Evolutionary conservation across 2,797 vertebrate genomes (phyloP), one percentile per base, ranked within the genome.

Genomic region (Aphelocoma californica): DNA sequence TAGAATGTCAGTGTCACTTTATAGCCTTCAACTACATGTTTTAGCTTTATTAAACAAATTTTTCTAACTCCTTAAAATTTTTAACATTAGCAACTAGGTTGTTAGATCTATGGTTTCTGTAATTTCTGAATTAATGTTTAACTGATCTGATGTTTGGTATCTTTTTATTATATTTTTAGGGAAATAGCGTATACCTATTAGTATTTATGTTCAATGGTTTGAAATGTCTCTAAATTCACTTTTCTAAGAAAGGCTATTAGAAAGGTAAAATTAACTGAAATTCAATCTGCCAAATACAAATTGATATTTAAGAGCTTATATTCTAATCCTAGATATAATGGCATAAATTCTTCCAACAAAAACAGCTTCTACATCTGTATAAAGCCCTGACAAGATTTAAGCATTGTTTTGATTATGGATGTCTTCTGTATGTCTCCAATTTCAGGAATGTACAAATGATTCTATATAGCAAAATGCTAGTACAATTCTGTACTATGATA

Each of bases 381-480:
- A 44, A 44, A 44, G 42, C 42, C 42, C 42, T 44, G 42, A 44
- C 42, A 44, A 44, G 42, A 44, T 18, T 44, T 44, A 44, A 44
- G 42, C 18, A 44, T 44, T 44, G 42, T 44, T 44, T 18, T 44
- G 42, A 44, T 44, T 44, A 44, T 44, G 42, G 42, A 44, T 44
- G 42, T 44, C 42, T 18, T 44, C 42, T 44, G 42, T 44, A 8
- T 18, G 42, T 44, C 42, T 44, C 42, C 42, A 44, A 44, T 44
- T 44, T 44, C 84, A 94, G 96, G 95, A 98, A 97, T 97, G 97
- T 98, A 97, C 97, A 97, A 97, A 97, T 95, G 93, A 97, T 97
- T 97, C 97, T 97, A 97, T 95, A 97, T 93, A 98, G 98, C 97
- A 98, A 88, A 71, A 97, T 95, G 96, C 96, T 97, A 97, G 97